Evolutionary conservation across 1,140 invertebrate genomes (phyloP).

Genomic region (Eueides isabella): DNA sequence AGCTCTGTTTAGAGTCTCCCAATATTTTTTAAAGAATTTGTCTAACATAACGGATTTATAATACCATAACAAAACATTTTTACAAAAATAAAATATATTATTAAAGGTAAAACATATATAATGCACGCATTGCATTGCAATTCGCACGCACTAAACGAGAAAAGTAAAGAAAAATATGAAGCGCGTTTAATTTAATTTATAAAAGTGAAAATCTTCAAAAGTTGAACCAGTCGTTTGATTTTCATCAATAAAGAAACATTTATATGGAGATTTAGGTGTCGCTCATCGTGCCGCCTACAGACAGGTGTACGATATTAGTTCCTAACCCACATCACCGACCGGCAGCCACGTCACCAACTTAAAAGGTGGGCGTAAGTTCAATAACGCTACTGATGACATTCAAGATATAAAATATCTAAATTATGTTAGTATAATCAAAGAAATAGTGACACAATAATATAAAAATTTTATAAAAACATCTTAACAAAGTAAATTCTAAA

Average conservation of each 20-base stretch:
- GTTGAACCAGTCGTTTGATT: not conserved
- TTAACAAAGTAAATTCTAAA: too few species aligned
- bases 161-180: not conserved
- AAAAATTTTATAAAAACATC: not conserved
- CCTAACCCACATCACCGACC: constrained; percentile 46
- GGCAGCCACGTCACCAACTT: constrained; percentile 43
- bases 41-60: too few species aligned
- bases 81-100: too few species aligned
- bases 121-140: too few species aligned
- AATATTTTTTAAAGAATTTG: too few species aligned
- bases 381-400: constrained; percentile 26
- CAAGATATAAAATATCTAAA: constrained; percentile 11
- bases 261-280: constrained; percentile 33
- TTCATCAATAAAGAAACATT: constrained; percentile 32
- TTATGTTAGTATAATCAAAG: not conserved
- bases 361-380: constrained; percentile 41
- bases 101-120: too few species aligned
- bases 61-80: too few species aligned
- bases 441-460: not conserved
- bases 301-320: constrained; percentile 59
- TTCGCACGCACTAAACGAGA: too few species aligned
- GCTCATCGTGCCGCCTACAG: constrained; percentile 61
- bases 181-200: not conserved
- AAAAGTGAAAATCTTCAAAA: not conserved
- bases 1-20: too few species aligned